These are phyloP conservation scores for Ooceraea biroi DNA, from an alignment of 1,140 invertebrate genomes.

Conservation along the genomic window DNA sequence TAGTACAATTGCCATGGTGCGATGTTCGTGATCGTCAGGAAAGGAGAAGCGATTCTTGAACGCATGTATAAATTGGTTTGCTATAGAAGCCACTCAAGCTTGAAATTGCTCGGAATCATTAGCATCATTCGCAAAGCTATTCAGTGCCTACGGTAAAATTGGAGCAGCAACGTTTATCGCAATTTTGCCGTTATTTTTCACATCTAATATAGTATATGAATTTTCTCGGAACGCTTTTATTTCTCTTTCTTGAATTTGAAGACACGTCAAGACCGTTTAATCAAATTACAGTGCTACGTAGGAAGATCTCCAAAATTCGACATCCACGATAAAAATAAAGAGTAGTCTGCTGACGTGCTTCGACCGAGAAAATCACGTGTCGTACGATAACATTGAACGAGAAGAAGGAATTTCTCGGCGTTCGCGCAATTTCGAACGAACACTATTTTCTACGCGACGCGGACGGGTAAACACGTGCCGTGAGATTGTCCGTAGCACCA, in stretches of 20 bases:
- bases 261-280: too few species aligned
- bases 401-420: neutral
- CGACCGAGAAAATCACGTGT: constrained; percentile 2
- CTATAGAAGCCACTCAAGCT: constrained; percentile 56
- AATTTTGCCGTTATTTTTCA: neutral
- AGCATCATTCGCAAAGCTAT: constrained; percentile 26
- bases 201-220: too few species aligned
- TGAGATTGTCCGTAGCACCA: constrained; percentile 27
- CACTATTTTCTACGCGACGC: constrained; percentile 10
- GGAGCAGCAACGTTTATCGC: constrained; percentile 7
- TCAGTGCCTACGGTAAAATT: constrained; percentile 32
- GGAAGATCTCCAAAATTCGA: too few species aligned
- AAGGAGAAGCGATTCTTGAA: constrained; percentile 62
- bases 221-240: too few species aligned
- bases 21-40: constrained; percentile 38
- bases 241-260: too few species aligned
- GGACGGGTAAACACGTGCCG: constrained; percentile 1
- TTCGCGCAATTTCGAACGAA: neutral
- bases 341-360: neutral
- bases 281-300: too few species aligned
- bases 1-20: constrained; percentile 50
- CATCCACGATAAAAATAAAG: constrained; percentile 9
- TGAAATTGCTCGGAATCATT: constrained; percentile 67
- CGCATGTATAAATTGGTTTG: constrained; percentile 64
- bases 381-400: neutral